phyloP scores from a whole-genome alignment of 35 echinoderm and acorn worm genomes.

The Apostichopus parvimensis region DNA sequence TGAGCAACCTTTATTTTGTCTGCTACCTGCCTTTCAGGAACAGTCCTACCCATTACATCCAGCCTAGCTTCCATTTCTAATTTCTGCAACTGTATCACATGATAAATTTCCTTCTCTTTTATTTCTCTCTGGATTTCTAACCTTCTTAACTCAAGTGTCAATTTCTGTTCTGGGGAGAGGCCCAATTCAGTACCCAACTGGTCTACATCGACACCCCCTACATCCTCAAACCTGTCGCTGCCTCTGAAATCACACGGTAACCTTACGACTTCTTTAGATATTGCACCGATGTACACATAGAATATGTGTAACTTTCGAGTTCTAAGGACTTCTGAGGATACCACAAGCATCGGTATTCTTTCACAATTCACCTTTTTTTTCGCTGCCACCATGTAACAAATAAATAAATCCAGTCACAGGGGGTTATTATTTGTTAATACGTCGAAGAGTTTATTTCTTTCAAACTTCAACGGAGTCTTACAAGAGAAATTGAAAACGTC shows the following conservation, averaged over 20 bases:
- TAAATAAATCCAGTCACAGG: too few species aligned
- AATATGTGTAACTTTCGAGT: too few species aligned
- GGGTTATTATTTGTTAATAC: too few species aligned
- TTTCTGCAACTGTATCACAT: slow-evolving; percentile 23
- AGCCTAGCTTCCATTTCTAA: slow-evolving; percentile 4
- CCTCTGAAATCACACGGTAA: not conserved
- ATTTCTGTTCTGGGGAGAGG: not conserved
- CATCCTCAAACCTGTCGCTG: not conserved
- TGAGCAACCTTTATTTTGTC: not conserved
- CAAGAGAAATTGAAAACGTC: too few species aligned
- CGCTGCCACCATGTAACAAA: too few species aligned
- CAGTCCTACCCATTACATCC: not conserved
- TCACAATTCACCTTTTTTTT: too few species aligned
- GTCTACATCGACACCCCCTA: not conserved
- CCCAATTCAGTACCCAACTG: not conserved
- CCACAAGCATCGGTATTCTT: too few species aligned
- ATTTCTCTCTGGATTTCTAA: slow-evolving; percentile 24
- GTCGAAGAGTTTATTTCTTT: too few species aligned
- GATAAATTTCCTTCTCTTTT: slow-evolving; percentile 1
- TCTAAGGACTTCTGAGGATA: too few species aligned
- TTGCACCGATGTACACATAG: too few species aligned
- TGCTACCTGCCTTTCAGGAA: not conserved
- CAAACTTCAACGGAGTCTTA: too few species aligned
- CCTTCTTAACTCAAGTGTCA: not conserved
- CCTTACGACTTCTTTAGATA: too few species aligned